Evolutionary conservation across 2,888 invertebrate genomes (phyloP).

Genomic region (Biston betularia): DNA sequence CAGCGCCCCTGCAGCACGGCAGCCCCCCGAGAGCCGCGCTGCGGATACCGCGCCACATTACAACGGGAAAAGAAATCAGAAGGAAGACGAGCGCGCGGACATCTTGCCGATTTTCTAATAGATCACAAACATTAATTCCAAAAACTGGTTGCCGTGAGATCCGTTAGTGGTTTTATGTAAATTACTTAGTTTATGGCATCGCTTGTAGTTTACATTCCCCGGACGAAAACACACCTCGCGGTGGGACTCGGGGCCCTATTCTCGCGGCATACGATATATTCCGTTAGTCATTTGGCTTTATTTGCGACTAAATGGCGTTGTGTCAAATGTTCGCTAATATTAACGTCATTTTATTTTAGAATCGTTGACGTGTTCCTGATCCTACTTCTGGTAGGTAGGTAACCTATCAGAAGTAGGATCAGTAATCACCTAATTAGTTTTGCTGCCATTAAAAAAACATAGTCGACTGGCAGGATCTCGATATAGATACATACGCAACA

Average conservation of each 20-base stretch:
- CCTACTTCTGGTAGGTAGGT: no score
- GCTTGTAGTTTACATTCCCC: constrained; percentile 80
- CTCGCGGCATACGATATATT: neutral
- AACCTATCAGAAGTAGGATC: no score
- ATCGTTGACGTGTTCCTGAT: no score
- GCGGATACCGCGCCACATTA: constrained; percentile 65
- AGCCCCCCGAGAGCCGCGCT: no score
- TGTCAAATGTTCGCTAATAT: no score
- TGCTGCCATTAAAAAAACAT: no score
- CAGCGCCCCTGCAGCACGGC: no score
- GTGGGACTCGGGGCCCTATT: neutral
- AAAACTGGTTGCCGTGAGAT: constrained; percentile 81
- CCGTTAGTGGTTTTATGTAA: constrained; percentile 85
- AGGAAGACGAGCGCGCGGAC: constrained; percentile 46
- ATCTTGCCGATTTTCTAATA: constrained; percentile 83
- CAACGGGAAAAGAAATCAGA: constrained; percentile 70
- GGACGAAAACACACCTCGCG: constrained; percentile 58
- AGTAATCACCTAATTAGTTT: no score
- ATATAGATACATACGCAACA: no score
- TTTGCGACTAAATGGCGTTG: no score
- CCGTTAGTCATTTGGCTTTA: neutral
- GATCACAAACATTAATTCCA: constrained; percentile 81
- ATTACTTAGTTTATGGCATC: constrained; percentile 78
- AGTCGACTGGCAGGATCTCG: no score
- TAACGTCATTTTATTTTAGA: no score